These are phyloP conservation scores for Spodoptera picta DNA, from an alignment of 2,888 invertebrate species.

Conservation along the genomic window DNA sequence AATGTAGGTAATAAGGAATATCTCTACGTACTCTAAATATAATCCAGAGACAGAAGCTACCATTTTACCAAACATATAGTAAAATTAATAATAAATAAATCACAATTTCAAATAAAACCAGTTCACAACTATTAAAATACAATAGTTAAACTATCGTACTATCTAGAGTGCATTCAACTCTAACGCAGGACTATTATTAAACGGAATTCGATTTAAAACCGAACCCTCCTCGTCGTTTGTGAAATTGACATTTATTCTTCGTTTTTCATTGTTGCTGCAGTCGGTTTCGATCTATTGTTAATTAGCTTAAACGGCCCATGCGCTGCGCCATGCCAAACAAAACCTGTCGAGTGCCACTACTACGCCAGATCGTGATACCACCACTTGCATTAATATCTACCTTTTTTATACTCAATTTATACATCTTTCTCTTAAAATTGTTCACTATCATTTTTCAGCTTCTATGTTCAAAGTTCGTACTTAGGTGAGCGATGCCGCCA, in stretches of 20 bases:
- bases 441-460: not conserved
- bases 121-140: conserved; percentile 71
- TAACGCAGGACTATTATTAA: conserved; percentile 87
- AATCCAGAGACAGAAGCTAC: too few relatives aligned
- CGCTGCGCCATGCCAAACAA: conserved; percentile 74
- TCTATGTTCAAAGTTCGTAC: not conserved
- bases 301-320: conserved; percentile 87
- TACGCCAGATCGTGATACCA: conserved; percentile 48
- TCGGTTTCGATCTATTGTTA: conserved; percentile 87
- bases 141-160: conserved; percentile 81
- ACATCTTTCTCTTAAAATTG: conserved; percentile 1
- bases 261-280: conserved; percentile 88
- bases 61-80: too few relatives aligned
- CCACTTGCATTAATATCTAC: conserved; percentile 32
- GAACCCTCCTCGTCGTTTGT: conserved; percentile 88
- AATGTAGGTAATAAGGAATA: too few relatives aligned
- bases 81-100: too few relatives aligned
- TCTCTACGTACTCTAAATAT: too few relatives aligned
- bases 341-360: conserved; percentile 56
- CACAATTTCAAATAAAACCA: conserved; percentile 49
- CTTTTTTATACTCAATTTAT: conserved; percentile 10
- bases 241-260: conserved; percentile 89
- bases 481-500: not conserved
- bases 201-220: conserved; percentile 88
- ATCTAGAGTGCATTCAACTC: conserved; percentile 88